Base-by-base conservation (phyloP, 2,888 invertebrate genomes). In the Disparrhopalites patrizii region DNA sequence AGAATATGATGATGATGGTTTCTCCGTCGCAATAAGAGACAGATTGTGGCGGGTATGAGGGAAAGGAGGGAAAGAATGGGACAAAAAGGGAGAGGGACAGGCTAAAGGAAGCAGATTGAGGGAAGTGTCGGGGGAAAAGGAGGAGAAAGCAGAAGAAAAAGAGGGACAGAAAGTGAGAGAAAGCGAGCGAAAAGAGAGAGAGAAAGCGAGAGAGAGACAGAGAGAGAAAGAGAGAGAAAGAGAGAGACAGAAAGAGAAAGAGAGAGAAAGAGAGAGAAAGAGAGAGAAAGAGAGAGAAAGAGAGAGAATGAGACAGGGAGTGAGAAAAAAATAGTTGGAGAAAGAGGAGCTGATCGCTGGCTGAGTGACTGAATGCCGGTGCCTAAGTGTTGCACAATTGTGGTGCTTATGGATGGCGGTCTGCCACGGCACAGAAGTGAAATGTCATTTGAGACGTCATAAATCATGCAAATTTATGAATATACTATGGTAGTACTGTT, bases 381-480 rank as follows among this genome's bases (percentile, higher is more conserved):
- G 62, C 65, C 65, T 65, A 70, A 70, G 65, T 67, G 67, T 70
- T 70, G 64, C 58, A 67, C 66, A 70, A 63, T 66, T 70, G 66
- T 54, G 62, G 62, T 68, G 56, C 68, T 68, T 65, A 68, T 58
- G 58, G 58, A 58, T 62, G 61, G 57, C 62, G 68, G 65, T 62
- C 58, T 65, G 68, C 68, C 68, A 67, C 62, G 60, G 67, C 55
- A 64, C 69, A 72, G 70, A 73, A 69, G 71, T 72, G 72, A 70
- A 69, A 71, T 70, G 73, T 73, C 73, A 73, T 70, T 70, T 69
- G 68, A 70, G 63, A 68, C 66, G 71, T 74, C 72, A 72, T 74
- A 74, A 74, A 74, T 74, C 74, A 74, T 74, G 74, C 67, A 72
- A 74, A 74, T 74, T 74, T 73, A 74, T 73, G 74, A 73, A 72